Percentiles rank a stretch among this genome's conserved stretches.
Conservation (phyloP, 2,888 invertebrate species). For the Blera fallax region DNA sequence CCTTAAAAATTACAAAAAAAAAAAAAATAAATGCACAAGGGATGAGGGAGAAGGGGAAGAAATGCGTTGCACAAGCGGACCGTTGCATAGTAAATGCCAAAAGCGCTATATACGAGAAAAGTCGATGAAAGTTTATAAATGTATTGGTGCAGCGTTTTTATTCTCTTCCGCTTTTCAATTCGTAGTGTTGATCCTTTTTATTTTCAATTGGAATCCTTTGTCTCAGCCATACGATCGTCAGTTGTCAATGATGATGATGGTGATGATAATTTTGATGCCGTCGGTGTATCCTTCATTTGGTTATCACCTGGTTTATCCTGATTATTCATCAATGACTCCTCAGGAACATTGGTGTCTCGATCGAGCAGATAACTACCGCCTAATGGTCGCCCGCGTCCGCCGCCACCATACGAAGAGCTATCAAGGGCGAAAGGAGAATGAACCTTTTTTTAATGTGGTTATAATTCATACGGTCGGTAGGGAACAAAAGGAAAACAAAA, state of each 20-base stretch:
- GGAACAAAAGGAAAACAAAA: neutral
- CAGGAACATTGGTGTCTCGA: slow-evolving; percentile 78
- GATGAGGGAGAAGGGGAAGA: neutral
- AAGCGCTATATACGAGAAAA: neutral
- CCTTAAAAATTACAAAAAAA: neutral
- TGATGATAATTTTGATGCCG: slow-evolving; percentile 66
- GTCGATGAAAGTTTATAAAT: slow-evolving; percentile 3
- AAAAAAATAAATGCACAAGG: slow-evolving; percentile 39
- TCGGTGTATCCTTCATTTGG: slow-evolving; percentile 45
- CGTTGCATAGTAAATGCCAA: neutral
- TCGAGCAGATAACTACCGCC: slow-evolving; percentile 81
- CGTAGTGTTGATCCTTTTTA: neutral
- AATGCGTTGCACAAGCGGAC: slow-evolving; percentile 5
- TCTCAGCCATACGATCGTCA: slow-evolving; percentile 53
- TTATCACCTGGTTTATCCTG: slow-evolving; percentile 62
- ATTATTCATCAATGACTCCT: slow-evolving; percentile 35
- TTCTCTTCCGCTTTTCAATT: neutral
- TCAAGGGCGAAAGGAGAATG: slow-evolving; percentile 80
- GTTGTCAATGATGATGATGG: slow-evolving; percentile 46
- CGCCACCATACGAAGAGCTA: slow-evolving; percentile 81
- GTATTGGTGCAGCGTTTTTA: slow-evolving; percentile 13
- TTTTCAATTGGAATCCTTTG: slow-evolving; percentile 59
- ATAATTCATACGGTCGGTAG: slow-evolving; percentile 48
- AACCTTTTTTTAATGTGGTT: slow-evolving; percentile 80
- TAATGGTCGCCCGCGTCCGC: slow-evolving; percentile 79